A percentile compares a stretch with the other conserved stretches of the same genome.
These are phyloP conservation scores for Ramphastos sulfuratus DNA, from an alignment of 2,113 vertebrate species.

Conservation along the genomic window DNA sequence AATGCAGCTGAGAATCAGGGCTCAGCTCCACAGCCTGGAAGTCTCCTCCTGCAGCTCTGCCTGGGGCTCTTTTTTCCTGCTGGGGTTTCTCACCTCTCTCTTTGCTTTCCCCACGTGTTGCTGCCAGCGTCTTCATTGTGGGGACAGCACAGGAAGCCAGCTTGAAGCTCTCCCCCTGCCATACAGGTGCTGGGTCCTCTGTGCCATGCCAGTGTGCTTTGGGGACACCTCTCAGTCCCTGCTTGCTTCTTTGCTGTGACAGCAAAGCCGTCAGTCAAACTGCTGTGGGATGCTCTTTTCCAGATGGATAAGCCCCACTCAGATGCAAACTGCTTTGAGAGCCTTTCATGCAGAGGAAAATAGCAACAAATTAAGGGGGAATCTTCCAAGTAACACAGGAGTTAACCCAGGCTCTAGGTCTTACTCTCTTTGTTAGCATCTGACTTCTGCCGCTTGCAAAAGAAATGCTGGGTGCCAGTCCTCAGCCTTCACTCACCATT, in stretches of 20 bases:
- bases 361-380: background rate
- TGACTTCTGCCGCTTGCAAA: background rate
- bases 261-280: background rate
- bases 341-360: background rate
- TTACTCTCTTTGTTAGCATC: background rate
- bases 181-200: conserved; percentile 31
- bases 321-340: conserved; percentile 10
- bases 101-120: background rate
- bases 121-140: conserved; percentile 22
- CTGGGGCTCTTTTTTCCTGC: background rate
- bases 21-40: background rate
- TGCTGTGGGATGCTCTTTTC: conserved; percentile 4
- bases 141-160: conserved; percentile 18
- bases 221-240: conserved; percentile 8
- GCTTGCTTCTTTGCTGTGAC: background rate
- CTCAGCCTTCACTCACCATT: background rate
- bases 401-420: background rate
- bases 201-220: background rate
- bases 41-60: background rate
- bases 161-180: conserved; percentile 34
- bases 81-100: conserved; percentile 15
- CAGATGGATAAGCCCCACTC: background rate
- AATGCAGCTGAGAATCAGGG: background rate
- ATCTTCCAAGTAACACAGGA: background rate
- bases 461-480: background rate